Evolutionary conservation across 2,113 vertebrate species (phyloP).

Genomic region (Hoplias malabaricus): DNA sequence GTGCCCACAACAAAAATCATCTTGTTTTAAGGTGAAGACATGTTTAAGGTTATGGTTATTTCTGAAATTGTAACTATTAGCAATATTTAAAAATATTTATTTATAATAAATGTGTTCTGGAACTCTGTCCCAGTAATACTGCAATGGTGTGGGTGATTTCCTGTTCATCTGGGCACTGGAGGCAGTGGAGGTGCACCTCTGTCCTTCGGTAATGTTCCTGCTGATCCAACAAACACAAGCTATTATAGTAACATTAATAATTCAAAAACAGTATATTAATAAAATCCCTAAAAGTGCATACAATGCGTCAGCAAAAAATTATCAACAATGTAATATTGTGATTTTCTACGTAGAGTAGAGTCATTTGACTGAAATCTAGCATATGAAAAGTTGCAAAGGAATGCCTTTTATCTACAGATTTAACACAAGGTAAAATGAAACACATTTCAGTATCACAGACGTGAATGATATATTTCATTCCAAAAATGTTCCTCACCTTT

Average conservation of each 20-base stretch:
- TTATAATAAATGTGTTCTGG: background rate
- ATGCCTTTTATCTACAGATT: too few species aligned
- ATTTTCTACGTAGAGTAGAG: too few species aligned
- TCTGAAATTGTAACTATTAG: background rate
- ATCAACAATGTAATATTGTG: too few species aligned
- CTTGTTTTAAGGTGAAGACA: too few species aligned
- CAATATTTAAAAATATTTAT: background rate
- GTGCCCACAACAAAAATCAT: too few species aligned
- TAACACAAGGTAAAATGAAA: too few species aligned
- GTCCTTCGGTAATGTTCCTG: conserved; percentile 79
- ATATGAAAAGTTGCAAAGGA: too few species aligned
- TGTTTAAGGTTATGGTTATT: too few species aligned
- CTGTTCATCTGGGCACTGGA: conserved; percentile 80
- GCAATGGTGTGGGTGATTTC: background rate
- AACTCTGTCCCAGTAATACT: background rate
- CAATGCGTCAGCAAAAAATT: conserved; percentile 25
- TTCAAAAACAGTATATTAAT: background rate
- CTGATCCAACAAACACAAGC: conserved; percentile 27
- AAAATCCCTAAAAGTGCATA: too few species aligned
- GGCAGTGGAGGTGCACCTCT: conserved; percentile 82
- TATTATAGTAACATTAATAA: background rate
- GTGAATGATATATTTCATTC: too few species aligned
- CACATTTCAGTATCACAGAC: too few species aligned
- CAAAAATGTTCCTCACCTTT: conserved; percentile 66
- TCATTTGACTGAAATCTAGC: too few species aligned